Evolutionary conservation across 2,797 vertebrate species (phyloP).

Genomic region (Sebastes kiyomatsui): DNA sequence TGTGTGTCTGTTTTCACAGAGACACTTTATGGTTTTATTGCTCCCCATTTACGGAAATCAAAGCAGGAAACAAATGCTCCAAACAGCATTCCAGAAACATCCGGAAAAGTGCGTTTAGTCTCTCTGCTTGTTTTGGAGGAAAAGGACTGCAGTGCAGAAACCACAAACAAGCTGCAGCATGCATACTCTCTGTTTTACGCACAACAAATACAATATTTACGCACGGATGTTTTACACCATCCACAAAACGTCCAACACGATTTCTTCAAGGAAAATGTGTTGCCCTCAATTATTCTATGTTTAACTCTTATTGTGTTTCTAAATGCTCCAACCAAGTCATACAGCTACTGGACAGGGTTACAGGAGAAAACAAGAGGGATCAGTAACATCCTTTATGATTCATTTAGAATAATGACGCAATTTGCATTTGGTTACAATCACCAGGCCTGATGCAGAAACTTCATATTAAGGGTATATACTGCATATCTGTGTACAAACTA

Average conservation of each 20-base stretch:
- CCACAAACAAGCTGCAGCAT: background rate
- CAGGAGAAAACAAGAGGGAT: background rate
- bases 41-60: conserved; percentile 80
- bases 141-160: conserved; percentile 1
- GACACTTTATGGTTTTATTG: conserved; percentile 79
- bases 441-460: background rate
- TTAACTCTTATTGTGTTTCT: background rate
- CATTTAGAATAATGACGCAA: background rate
- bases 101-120: conserved; percentile 61
- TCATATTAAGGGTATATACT: background rate
- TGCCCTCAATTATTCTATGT: background rate
- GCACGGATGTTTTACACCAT: background rate
- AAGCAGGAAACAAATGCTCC: conserved; percentile 80
- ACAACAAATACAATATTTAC: background rate
- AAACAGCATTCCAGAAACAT: conserved; percentile 75
- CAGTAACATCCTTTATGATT: background rate
- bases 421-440: background rate
- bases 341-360: background rate
- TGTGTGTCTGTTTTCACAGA: conserved; percentile 68
- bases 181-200: conserved; percentile 11
- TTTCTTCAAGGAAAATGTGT: background rate
- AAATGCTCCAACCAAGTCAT: background rate
- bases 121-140: conserved; percentile 36
- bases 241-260: background rate
- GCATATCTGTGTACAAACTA: background rate